These are phyloP conservation scores for Amblyjoppa proteus DNA, from an alignment of 2,888 invertebrate genomes.

Conservation along the genomic window DNA sequence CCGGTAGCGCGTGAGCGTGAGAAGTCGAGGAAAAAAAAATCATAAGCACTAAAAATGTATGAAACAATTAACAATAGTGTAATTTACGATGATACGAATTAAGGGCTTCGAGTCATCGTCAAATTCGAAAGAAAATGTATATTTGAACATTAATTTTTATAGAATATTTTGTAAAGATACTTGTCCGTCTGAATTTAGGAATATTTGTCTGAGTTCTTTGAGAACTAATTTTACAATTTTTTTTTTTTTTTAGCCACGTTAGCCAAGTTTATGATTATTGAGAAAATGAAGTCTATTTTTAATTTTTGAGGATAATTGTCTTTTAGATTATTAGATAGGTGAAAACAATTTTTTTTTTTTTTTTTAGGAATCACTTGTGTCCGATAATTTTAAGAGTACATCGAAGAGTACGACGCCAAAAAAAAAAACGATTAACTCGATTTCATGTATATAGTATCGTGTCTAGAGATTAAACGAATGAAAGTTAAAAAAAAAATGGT, in stretches of 20 bases:
- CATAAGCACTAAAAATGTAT: conserved; percentile 10
- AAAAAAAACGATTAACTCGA: background rate
- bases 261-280: background rate
- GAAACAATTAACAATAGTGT: conserved; percentile 17
- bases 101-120: background rate
- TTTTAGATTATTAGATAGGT: background rate
- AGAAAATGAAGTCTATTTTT: background rate
- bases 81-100: background rate
- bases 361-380: conserved; percentile 13
- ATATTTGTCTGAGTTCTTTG: too few species aligned
- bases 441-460: conserved; percentile 7
- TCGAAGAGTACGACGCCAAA: background rate
- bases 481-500: conserved; percentile 41
- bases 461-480: conserved; percentile 9
- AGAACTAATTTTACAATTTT: background rate
- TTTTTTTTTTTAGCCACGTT: background rate
- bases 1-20: conserved; percentile 45
- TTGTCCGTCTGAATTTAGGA: too few species aligned
- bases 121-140: background rate
- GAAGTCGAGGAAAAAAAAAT: conserved; percentile 23
- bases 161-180: background rate
- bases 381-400: conserved; percentile 12
- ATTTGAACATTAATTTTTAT: background rate
- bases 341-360: background rate
- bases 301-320: background rate